phyloP scores from a whole-genome alignment of 2,113 vertebrate genomes.

The Hippocampus comes region DNA sequence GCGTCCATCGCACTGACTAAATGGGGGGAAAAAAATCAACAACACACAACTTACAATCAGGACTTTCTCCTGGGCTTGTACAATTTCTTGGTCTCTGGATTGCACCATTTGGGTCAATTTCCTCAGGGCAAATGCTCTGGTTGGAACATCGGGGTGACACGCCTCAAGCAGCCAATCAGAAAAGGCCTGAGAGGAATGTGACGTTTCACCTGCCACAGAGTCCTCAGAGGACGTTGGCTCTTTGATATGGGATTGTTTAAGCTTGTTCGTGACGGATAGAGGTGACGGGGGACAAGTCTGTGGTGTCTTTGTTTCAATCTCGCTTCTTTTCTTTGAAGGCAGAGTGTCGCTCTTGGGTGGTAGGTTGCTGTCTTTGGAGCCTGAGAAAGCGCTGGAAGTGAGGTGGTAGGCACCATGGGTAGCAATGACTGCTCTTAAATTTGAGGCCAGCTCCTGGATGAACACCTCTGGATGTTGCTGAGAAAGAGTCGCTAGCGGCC shows the following conservation, averaged over 20 bases:
- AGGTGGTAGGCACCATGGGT: slow-evolving; percentile 81
- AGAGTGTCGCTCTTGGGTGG: neutral
- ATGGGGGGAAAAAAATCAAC: neutral
- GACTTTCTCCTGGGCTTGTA: slow-evolving; percentile 77
- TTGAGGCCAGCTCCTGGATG: slow-evolving; percentile 83
- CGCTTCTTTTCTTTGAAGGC: slow-evolving; percentile 1
- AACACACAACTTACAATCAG: slow-evolving; percentile 43
- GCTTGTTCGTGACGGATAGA: neutral
- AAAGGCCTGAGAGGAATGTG: slow-evolving; percentile 25
- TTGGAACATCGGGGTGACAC: slow-evolving; percentile 81
- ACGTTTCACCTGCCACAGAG: neutral
- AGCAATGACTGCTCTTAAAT: slow-evolving; percentile 81
- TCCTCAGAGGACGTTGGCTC: neutral
- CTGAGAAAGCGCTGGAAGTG: slow-evolving; percentile 17
- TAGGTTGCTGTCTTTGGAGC: neutral
- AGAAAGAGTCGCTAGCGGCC: slow-evolving; percentile 77
- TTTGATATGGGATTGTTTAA: neutral
- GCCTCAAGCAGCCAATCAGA: slow-evolving; percentile 76
- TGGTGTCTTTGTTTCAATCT: neutral
- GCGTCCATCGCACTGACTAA: neutral
- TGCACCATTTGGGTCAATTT: slow-evolving; percentile 70
- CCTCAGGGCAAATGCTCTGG: slow-evolving; percentile 79
- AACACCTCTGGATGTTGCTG: slow-evolving; percentile 74
- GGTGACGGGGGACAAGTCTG: neutral
- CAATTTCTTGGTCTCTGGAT: slow-evolving; percentile 55